These are phyloP conservation scores for Allacma fusca DNA, from an alignment of 2,888 invertebrate species.

Conservation along the genomic window DNA sequence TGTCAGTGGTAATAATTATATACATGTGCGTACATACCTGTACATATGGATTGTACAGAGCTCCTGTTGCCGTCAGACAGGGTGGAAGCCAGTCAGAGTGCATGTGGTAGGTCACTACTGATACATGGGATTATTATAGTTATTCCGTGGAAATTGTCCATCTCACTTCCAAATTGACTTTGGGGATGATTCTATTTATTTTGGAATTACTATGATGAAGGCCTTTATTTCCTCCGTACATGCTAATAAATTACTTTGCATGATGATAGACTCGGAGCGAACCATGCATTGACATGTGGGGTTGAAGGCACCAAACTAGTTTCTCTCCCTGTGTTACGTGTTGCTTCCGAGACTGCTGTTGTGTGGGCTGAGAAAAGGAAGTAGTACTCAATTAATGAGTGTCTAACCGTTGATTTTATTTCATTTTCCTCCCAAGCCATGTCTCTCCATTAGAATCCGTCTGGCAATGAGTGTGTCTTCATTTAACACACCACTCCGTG, in stretches of 20 bases:
- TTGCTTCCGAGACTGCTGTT: neutral
- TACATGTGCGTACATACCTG: no score
- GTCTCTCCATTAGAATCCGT: no score
- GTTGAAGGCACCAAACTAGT: neutral
- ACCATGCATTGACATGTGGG: neutral
- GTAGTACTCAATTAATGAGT: slow-evolving; percentile 11
- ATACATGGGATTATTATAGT: neutral
- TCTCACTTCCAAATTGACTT: neutral
- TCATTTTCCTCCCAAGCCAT: neutral
- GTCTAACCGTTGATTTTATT: slow-evolving; percentile 4
- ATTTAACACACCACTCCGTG: no score
- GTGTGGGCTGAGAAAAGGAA: slow-evolving; percentile 26
- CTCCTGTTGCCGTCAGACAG: no score
- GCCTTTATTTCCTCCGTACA: neutral
- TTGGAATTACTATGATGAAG: neutral
- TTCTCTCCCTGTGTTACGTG: neutral
- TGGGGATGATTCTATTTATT: neutral
- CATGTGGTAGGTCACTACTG: neutral
- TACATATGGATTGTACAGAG: no score
- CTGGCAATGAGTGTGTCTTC: no score
- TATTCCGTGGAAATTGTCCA: neutral
- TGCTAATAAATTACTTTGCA: no score
- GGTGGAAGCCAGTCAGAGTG: neutral
- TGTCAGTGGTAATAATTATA: no score
- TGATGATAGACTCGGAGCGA: neutral